These are phyloP conservation scores for Tetramorium simillimum DNA, from an alignment of 1,140 invertebrate species.

Conservation along the genomic window DNA sequence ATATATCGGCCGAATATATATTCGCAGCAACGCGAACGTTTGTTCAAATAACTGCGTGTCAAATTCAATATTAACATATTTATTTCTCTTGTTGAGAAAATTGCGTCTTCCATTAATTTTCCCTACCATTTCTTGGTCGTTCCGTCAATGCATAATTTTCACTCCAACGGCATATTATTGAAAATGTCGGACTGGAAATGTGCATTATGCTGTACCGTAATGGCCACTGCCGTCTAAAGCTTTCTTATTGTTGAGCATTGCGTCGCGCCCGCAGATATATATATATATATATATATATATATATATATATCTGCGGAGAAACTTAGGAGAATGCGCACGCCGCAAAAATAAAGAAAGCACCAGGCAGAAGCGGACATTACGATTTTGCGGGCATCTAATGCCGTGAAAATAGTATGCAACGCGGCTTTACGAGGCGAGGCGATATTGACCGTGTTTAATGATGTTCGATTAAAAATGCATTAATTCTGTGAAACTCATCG, in stretches of 20 bases:
- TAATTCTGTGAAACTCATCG: background rate
- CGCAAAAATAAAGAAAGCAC: slow-evolving; percentile 15
- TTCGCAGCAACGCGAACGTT: background rate
- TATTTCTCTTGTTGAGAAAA: slow-evolving; percentile 20
- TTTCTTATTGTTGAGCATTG: slow-evolving; percentile 60
- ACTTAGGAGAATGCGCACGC: slow-evolving; percentile 48
- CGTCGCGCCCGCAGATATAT: slow-evolving; percentile 31
- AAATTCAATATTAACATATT: slow-evolving; percentile 3
- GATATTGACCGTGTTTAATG: slow-evolving; percentile 48
- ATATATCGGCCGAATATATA: background rate
- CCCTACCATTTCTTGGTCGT: slow-evolving; percentile 31
- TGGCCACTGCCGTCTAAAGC: slow-evolving; percentile 58
- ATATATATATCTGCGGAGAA: background rate
- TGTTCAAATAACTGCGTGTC: background rate
- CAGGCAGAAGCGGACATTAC: slow-evolving; percentile 39
- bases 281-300: background rate
- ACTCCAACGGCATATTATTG: slow-evolving; percentile 47
- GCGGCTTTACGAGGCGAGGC: background rate
- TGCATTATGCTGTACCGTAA: slow-evolving; percentile 39
- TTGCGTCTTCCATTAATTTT: slow-evolving; percentile 44
- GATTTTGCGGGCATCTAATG: slow-evolving; percentile 51
- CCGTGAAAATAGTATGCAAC: slow-evolving; percentile 41
- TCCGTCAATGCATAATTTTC: slow-evolving; percentile 64
- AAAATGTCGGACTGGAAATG: slow-evolving; percentile 48
- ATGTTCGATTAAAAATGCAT: slow-evolving; percentile 59